Evolutionary conservation across 2,797 vertebrate species (phyloP), one percentile per base, ranked within the genome.

Genomic region (Alauda arvensis): DNA sequence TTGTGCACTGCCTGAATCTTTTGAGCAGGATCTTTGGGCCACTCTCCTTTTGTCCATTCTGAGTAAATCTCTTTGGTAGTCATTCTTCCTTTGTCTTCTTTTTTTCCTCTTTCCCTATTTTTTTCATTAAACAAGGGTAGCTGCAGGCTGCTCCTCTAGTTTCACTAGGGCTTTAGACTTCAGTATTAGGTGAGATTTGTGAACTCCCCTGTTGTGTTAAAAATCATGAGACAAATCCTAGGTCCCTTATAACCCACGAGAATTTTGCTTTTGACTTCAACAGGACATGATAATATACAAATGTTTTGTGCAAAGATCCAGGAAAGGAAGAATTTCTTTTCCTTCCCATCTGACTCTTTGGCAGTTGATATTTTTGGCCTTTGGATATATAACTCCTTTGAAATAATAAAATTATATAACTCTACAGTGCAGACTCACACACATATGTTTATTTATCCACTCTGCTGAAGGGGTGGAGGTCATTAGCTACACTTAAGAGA

Each of bases 221-320:
- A 91, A 91, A 77, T 17, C 8, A 8, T 65, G 37, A 86, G 43
- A 67, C 9, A 89, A 93, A 82, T 55, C 17, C 23, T 48, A 31
- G 3, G 46, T 52, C 33, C 12, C 40, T 77, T 68, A 31, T 12
- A 65, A n/a, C 29, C 33, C 18, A 13, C 56, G 21, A 52, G 37
- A 88, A 83, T 86, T 89, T 83, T 77, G 12, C 18, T 21, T 84
- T 88, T 84, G 48, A 77, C 68, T 90, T 77, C 68, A 82, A 52
- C 19, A 77, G 21, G 12, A 61, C 40, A 59, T 18, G 28, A 65
- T 52, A 34, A 74, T 33, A 51, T 5, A 78, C 11, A 60, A 7
- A 25, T 25, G 6, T 0, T 79, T 45, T 86, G 31, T 42, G 14
- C 12, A 77, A 75, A 84, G 21, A 52, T 68, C 12, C 18, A 49